Evolutionary conservation across 2,888 invertebrate genomes (phyloP), one percentile per base, ranked within the genome.

Genomic region (Nipponacmea schrenckii): DNA sequence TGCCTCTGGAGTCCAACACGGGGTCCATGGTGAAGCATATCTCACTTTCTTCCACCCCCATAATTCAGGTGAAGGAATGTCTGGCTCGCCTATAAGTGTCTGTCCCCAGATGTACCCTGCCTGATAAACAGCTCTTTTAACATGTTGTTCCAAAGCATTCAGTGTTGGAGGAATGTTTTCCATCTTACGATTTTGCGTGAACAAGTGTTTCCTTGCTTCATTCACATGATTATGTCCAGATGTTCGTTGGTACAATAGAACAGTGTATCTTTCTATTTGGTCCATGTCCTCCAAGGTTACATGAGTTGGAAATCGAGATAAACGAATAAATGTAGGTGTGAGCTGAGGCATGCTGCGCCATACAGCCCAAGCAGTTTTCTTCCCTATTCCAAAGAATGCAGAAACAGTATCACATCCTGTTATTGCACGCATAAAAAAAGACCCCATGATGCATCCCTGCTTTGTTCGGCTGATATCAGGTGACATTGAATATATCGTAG

Each of bases 81-180:
- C 65, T 31, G 65, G 31, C 26, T 64, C 8, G 20, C 31, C 31
- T 20, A 26, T 31, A 27, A 64, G 65, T 10, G 31, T 31, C 27
- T 64, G 65, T 64, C 31, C 65, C 65, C 65, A 64, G 24, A 24
- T 64, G 65, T 64, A 31, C 12, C 31, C 27, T 14, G 26, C 31
- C 31, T 64, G 65, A 31, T 64, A 64, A 17, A 27, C 65, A 26
- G 65, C 24, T 39, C 65, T 64, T 64, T 64, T 64, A 17, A 5
- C 65, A 64, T 64, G 65, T 31, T 64, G 65, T 20, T 26, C 31
- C 27, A 64, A 39, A 10, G 27, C 31, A 27, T 64, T 17, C 39
- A 26, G 65, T 26, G 65, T 24, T 64, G 65, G 65, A 26, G 31
- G 65, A 64, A 64, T 64, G 65, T 64, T 64, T 26, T 64, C 65